phyloP scores from a whole-genome alignment of 2,888 invertebrate species.

The Drosophila koepferae region DNA sequence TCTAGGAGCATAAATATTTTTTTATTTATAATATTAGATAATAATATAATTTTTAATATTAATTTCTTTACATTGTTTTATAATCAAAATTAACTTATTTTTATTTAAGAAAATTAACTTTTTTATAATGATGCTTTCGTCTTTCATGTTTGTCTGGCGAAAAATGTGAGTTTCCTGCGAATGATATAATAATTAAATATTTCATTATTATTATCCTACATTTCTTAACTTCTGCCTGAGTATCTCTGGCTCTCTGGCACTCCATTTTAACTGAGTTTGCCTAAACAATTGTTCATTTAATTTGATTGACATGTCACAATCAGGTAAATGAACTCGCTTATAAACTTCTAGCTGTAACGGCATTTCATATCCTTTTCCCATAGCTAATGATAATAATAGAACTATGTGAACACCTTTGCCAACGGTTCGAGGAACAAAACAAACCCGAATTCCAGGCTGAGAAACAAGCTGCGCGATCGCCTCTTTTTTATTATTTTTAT shows the following conservation, averaged over 20 bases:
- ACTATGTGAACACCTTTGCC: constrained; percentile 26
- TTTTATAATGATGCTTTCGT: neutral
- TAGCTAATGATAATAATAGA: constrained; percentile 2
- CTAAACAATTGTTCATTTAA: neutral
- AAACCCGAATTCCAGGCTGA: constrained; percentile 17
- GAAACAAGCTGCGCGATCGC: constrained; percentile 22
- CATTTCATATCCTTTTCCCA: constrained; percentile 15
- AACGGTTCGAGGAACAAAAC: neutral
- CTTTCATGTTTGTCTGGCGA: neutral
- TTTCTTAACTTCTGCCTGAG: neutral
- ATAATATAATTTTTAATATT: neutral
- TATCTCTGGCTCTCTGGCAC: neutral
- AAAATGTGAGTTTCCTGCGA: neutral
- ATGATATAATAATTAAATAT: neutral
- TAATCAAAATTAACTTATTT: neutral
- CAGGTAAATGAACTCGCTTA: neutral
- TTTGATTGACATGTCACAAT: constrained; percentile 19
- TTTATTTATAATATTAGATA: no score
- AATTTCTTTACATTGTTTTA: neutral
- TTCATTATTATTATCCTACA: neutral
- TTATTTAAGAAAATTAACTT: neutral
- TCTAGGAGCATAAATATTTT: no score
- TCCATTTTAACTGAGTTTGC: neutral
- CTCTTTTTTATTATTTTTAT: constrained; percentile 21
- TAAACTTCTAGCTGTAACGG: constrained; percentile 1